These are phyloP conservation scores for Plusia festucae DNA, from an alignment of 2,888 invertebrate species.

Conservation along the genomic window DNA sequence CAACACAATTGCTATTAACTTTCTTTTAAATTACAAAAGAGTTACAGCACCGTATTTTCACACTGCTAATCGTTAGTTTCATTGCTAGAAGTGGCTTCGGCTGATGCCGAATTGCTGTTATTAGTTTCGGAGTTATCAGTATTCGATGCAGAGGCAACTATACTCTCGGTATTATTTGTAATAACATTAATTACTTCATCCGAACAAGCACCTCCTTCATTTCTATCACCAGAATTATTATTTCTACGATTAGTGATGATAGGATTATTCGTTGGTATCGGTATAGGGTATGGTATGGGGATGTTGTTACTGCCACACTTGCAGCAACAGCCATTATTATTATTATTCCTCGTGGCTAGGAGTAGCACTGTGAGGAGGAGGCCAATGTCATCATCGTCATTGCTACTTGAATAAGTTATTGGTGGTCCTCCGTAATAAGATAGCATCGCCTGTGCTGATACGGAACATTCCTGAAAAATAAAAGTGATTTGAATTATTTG, in stretches of 20 bases:
- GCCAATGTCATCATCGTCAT: conserved; percentile 73
- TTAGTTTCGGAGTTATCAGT: conserved; percentile 4
- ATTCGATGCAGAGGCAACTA: conserved; percentile 47
- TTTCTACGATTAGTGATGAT: conserved; percentile 56
- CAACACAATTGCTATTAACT: too few species aligned
- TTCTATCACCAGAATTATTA: conserved; percentile 28
- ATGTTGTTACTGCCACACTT: conserved; percentile 63
- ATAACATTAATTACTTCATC: conserved; percentile 2
- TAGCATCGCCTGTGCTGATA: conserved; percentile 56
- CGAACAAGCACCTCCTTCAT: conserved; percentile 36
- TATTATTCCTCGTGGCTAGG: conserved; percentile 67
- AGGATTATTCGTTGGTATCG: conserved; percentile 72
- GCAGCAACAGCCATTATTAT: conserved; percentile 58
- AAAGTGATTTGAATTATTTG: too few species aligned
- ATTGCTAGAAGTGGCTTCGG: background rate
- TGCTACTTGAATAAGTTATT: conserved; percentile 54
- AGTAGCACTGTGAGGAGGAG: conserved; percentile 72
- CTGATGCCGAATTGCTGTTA: conserved; percentile 17
- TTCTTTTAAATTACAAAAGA: background rate
- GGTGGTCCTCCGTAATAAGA: conserved; percentile 64
- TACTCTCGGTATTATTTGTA: conserved; percentile 17
- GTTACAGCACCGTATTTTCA: background rate
- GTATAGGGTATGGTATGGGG: conserved; percentile 76
- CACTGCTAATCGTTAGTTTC: background rate
- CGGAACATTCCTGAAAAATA: conserved; percentile 66